A percentile compares a stretch with the other conserved stretches of the same genome.
These are phyloP conservation scores for Meloe dianella DNA, from an alignment of 2,888 invertebrate genomes.

Conservation along the genomic window DNA sequence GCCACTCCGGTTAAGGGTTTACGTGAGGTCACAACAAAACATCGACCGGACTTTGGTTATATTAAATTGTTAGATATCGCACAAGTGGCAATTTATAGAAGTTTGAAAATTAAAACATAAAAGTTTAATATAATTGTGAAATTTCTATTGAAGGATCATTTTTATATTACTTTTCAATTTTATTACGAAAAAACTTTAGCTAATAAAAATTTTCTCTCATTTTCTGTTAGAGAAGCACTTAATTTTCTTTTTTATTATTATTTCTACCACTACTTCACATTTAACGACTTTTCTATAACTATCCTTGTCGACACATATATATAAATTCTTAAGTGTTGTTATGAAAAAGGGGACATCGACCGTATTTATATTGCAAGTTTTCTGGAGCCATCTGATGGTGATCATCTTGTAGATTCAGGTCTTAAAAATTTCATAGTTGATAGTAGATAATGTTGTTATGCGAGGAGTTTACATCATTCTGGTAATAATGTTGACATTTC, in stretches of 20 bases:
- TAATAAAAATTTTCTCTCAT: not conserved
- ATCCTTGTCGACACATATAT: not conserved
- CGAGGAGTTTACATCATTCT: no score
- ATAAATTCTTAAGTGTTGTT: not conserved
- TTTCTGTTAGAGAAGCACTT: not conserved
- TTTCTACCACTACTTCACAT: not conserved
- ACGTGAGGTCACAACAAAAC: constrained; percentile 30
- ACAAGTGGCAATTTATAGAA: not conserved
- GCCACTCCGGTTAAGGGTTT: constrained; percentile 30
- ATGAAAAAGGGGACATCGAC: not conserved
- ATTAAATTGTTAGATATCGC: not conserved
- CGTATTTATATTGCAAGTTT: constrained; percentile 8
- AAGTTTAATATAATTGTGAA: not conserved
- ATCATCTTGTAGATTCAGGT: not conserved
- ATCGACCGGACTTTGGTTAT: constrained; percentile 11
- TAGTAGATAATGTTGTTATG: not conserved
- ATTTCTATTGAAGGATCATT: not conserved
- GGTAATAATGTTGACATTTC: not conserved
- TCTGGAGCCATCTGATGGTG: not conserved
- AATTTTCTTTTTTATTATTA: not conserved
- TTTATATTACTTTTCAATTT: not conserved
- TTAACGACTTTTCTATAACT: constrained; percentile 5
- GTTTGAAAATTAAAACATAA: not conserved
- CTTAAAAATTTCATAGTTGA: constrained; percentile 4
- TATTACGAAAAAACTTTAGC: not conserved